phyloP scores from a whole-genome alignment of 2,888 invertebrate species.

The Sycophila texana region DNA sequence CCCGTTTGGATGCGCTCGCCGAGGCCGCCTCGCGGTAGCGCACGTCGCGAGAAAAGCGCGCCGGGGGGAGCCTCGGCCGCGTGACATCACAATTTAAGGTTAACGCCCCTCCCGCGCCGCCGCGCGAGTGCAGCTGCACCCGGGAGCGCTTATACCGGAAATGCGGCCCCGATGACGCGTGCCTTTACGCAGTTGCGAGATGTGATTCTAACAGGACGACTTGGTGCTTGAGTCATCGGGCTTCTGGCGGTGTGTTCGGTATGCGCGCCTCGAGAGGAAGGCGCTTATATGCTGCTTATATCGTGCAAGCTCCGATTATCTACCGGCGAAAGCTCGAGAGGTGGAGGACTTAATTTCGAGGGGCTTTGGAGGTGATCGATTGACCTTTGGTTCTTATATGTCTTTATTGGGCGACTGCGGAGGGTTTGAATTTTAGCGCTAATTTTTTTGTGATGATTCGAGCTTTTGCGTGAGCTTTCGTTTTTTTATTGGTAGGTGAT shows the following conservation, averaged over 20 bases:
- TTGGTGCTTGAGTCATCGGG: neutral
- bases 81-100: slow-evolving; percentile 49
- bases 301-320: neutral
- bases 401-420: no score
- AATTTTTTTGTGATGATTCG: no score
- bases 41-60: neutral
- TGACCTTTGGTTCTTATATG: no score
- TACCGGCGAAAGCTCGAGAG: neutral
- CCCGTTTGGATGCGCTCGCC: neutral
- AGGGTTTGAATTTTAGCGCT: no score
- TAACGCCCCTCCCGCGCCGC: slow-evolving; percentile 33
- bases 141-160: slow-evolving; percentile 13
- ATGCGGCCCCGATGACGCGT: slow-evolving; percentile 28
- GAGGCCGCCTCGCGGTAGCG: neutral
- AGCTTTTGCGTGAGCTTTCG: no score
- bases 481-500: no score
- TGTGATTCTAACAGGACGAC: no score
- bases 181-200: neutral
- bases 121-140: slow-evolving; percentile 46
- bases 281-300: no score
- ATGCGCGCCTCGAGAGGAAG: neutral
- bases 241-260: neutral
- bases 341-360: neutral
- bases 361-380: neutral
- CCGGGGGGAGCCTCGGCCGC: slow-evolving; percentile 5